Percentiles rank a stretch among this genome's conserved stretches.
Conservation (phyloP, 2,113 vertebrate genomes). For the Ahaetulla prasina region DNA sequence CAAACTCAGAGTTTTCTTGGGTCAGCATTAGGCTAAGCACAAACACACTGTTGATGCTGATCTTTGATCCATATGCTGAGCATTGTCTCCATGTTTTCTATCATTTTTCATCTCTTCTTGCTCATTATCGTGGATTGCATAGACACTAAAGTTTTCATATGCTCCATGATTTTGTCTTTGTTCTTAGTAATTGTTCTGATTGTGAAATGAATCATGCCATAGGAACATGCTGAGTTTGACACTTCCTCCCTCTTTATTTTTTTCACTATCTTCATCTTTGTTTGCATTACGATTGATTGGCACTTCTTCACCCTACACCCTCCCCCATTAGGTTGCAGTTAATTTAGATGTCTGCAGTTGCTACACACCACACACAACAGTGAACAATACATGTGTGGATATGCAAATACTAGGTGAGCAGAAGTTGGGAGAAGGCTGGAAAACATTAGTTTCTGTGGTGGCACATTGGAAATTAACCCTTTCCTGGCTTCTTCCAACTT, state of each 20-base stretch:
- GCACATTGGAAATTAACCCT: background rate
- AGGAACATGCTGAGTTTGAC: background rate
- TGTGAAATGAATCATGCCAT: background rate
- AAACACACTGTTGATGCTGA: too few relatives aligned
- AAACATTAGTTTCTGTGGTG: background rate
- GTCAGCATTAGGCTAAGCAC: background rate
- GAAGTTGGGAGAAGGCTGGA: background rate
- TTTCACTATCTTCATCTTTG: background rate
- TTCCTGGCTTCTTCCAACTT: background rate
- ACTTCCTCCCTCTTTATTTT: background rate
- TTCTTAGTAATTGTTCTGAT: background rate
- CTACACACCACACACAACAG: background rate
- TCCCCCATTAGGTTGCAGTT: background rate
- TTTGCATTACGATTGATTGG: background rate
- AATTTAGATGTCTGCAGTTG: background rate
- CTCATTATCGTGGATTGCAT: background rate
- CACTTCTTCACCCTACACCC: background rate
- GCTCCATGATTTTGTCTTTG: background rate
- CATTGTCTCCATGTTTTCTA: background rate
- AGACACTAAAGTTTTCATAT: background rate
- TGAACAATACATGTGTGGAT: background rate
- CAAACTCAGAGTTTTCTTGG: background rate
- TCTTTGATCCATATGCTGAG: too few relatives aligned
- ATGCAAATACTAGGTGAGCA: background rate
- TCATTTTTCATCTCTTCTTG: background rate